Evolutionary conservation across 2,113 vertebrate species (phyloP), one percentile per base, ranked within the genome.

Genomic region (Dolichallabes microphthalmus): DNA sequence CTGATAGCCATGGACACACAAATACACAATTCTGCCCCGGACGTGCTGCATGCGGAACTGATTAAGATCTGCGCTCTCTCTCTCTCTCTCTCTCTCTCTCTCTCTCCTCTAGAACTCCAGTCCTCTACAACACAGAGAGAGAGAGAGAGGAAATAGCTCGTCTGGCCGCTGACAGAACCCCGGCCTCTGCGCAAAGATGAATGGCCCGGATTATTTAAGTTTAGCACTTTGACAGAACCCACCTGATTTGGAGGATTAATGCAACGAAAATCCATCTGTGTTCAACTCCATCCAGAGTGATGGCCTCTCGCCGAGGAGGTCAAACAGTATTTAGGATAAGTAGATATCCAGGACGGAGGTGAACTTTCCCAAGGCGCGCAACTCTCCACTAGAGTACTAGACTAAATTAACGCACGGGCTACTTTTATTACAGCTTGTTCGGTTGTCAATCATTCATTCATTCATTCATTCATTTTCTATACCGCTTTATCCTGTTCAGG

Each of bases 131-230:
- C 92, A 93, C 90, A 88, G 60, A 93, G 79, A 93, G 93, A 91
- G 94, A 95, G 96, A 93, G 93, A 90, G 95, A 96, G 96, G 96
- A 96, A 96, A 96, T 95, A 92, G 94, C 93, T 94, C 90, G 95
- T 96, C 95, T 95, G 95, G 93, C 90, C 82, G 94, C 94, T 96
- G 96, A 97, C 96, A 96, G 95, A 93, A 85, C 87, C 80, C 85
- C 89, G 92, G 92, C 92, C 91, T 88, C 89, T 90, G 94, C 80
- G 86, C 89, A 92, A 94, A 96, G 95, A 96, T 96, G 95, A 95
- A 96, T 94, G 94, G 95, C 90, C 93, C 89, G 80, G 87, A 87
- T 91, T 94, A 95, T 95, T 94, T 95, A 94, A 95, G 94, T 94
- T 90, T 94, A 92, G 93, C 93, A 93, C 92, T 91, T 94, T 94